phyloP scores from a whole-genome alignment of 1,140 invertebrate genomes.

The Drosophila quadrilineata region DNA sequence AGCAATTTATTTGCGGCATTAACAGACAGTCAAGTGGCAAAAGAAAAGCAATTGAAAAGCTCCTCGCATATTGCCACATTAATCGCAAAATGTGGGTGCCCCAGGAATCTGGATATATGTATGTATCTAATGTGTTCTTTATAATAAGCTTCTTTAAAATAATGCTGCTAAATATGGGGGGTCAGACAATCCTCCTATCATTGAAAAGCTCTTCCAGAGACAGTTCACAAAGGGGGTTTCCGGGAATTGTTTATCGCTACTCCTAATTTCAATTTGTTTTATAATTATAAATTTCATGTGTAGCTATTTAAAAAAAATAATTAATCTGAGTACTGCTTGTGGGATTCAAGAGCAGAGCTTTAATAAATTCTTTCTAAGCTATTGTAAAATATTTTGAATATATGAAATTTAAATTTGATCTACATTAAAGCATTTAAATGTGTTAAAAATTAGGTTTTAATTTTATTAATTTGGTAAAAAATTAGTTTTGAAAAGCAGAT shows the following conservation, averaged over 20 bases:
- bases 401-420: too few species aligned
- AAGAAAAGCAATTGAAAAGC: slow-evolving; percentile 46
- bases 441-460: too few species aligned
- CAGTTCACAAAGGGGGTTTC: slow-evolving; percentile 1
- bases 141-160: slow-evolving; percentile 20
- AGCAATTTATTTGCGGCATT: slow-evolving; percentile 66
- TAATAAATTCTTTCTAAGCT: too few species aligned
- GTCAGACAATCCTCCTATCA: slow-evolving; percentile 12
- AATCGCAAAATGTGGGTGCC: slow-evolving; percentile 32
- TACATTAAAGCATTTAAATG: too few species aligned
- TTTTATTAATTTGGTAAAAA: too few species aligned
- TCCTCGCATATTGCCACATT: slow-evolving; percentile 39
- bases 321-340: too few species aligned
- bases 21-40: slow-evolving; percentile 69
- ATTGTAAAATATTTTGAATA: too few species aligned
- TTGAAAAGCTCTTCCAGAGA: slow-evolving; percentile 10
- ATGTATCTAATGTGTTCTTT: not conserved
- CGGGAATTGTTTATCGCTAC: not conserved
- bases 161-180: not conserved
- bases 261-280: not conserved
- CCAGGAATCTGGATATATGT: not conserved
- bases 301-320: too few species aligned
- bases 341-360: too few species aligned
- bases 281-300: not conserved
- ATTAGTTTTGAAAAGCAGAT: too few species aligned